Evolutionary conservation across 2,797 vertebrate genomes (phyloP).

Genomic region (Lophotriccus pileatus): DNA sequence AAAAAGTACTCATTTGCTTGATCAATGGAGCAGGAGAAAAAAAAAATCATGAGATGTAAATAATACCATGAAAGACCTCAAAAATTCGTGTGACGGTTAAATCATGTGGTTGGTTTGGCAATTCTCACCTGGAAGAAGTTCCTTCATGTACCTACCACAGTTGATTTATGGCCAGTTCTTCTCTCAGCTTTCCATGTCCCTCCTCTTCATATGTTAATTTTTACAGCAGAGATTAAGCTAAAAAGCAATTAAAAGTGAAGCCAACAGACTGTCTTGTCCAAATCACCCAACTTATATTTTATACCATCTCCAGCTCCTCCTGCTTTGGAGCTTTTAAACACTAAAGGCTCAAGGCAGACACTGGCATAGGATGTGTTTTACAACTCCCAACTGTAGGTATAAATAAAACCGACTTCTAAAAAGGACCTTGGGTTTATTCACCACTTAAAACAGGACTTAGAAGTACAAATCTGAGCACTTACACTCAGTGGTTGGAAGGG

Average conservation of each 20-base stretch:
- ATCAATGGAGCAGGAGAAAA: neutral
- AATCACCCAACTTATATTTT: neutral
- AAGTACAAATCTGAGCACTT: neutral
- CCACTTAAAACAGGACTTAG: neutral
- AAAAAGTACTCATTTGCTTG: neutral
- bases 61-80: neutral
- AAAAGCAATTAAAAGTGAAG: neutral
- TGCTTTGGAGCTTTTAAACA: neutral
- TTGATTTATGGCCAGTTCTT: neutral
- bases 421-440: neutral
- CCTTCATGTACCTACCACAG: neutral
- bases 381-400: neutral
- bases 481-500: fast-evolving
- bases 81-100: neutral
- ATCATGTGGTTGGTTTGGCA: neutral
- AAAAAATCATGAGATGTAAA: neutral
- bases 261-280: neutral
- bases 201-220: neutral
- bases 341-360: neutral
- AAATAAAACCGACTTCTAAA: neutral
- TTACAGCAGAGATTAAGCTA: neutral
- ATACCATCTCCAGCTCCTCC: neutral
- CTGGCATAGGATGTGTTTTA: neutral
- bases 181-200: neutral
- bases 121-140: neutral